Evolutionary conservation across 2,888 invertebrate species (phyloP).

Genomic region (Patella ulyssiponensis): DNA sequence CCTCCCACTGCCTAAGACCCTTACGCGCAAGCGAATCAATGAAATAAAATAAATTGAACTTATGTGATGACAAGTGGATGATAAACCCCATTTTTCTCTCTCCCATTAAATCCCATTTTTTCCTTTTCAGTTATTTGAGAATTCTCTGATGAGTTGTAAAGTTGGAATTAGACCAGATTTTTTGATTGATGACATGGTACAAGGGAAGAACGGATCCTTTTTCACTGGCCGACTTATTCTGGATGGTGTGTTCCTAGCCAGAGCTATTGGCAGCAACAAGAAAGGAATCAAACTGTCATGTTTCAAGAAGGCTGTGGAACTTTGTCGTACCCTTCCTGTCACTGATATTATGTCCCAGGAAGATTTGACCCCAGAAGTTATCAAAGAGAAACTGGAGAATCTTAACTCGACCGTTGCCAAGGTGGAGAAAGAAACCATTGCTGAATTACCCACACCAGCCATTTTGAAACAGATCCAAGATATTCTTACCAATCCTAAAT

Average conservation of each 20-base stretch:
- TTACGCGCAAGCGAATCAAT: too few relatives aligned
- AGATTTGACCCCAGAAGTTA: constrained; percentile 51
- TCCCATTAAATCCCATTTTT: neutral
- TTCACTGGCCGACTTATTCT: constrained; percentile 52
- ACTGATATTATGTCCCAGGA: constrained; percentile 48
- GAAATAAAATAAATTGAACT: too few relatives aligned
- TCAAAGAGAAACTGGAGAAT: constrained; percentile 41
- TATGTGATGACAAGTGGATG: too few relatives aligned
- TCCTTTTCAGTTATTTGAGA: constrained; percentile 49
- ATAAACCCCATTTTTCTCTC: too few relatives aligned
- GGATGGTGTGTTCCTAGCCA: constrained; percentile 48
- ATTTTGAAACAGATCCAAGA: neutral
- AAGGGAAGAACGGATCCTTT: constrained; percentile 46
- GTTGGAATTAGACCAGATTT: constrained; percentile 49
- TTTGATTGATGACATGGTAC: constrained; percentile 49
- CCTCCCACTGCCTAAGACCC: too few relatives aligned
- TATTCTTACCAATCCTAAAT: neutral
- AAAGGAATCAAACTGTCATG: constrained; percentile 57
- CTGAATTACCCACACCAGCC: neutral
- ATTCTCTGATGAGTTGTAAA: constrained; percentile 52
- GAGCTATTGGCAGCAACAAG: constrained; percentile 53
- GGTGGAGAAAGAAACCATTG: constrained; percentile 4
- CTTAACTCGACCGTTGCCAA: neutral
- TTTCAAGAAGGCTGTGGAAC: constrained; percentile 51
- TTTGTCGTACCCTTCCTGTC: constrained; percentile 49